These are phyloP conservation scores for Stichodactyla mertensii DNA, from an alignment of 64 coral and sea anemone species.

Conservation along the genomic window DNA sequence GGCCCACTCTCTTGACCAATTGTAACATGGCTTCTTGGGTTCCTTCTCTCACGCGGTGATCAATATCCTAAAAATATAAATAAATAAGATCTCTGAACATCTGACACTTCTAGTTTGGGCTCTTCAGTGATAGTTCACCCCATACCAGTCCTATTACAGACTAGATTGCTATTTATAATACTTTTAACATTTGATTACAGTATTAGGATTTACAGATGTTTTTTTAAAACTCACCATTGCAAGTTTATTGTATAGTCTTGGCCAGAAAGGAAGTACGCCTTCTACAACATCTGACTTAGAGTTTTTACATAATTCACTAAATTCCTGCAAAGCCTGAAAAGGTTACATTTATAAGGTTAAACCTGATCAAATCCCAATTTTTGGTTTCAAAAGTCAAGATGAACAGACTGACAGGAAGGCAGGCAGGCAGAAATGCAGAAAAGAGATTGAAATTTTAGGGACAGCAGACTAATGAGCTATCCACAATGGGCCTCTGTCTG, in stretches of 20 bases:
- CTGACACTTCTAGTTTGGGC: too few relatives aligned
- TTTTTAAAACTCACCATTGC: constrained; percentile 62
- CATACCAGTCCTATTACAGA: too few relatives aligned
- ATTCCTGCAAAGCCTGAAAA: constrained; percentile 90
- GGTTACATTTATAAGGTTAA: not conserved
- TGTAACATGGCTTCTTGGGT: constrained; percentile 97
- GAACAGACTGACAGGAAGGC: too few relatives aligned
- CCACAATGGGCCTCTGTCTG: too few relatives aligned
- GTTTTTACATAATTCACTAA: constrained; percentile 84
- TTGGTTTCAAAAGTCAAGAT: too few relatives aligned
- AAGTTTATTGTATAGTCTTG: constrained; percentile 84
- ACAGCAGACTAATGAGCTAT: too few relatives aligned
- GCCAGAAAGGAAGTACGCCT: constrained; percentile 86
- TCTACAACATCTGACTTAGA: constrained; percentile 60
- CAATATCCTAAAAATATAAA: constrained; percentile 60
- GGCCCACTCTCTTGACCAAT: constrained; percentile 65
- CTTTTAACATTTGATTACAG: too few relatives aligned
- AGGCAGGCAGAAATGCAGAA: too few relatives aligned
- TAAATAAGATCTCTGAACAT: not conserved
- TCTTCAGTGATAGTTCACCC: too few relatives aligned
- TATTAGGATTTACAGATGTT: not conserved
- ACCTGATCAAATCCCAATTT: not conserved
- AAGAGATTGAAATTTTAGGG: too few relatives aligned
- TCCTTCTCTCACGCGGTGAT: constrained; percentile 91
- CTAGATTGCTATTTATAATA: too few relatives aligned